These are phyloP conservation scores for Drosophila multiciliata DNA, from an alignment of 2,888 invertebrate species.

Conservation along the genomic window DNA sequence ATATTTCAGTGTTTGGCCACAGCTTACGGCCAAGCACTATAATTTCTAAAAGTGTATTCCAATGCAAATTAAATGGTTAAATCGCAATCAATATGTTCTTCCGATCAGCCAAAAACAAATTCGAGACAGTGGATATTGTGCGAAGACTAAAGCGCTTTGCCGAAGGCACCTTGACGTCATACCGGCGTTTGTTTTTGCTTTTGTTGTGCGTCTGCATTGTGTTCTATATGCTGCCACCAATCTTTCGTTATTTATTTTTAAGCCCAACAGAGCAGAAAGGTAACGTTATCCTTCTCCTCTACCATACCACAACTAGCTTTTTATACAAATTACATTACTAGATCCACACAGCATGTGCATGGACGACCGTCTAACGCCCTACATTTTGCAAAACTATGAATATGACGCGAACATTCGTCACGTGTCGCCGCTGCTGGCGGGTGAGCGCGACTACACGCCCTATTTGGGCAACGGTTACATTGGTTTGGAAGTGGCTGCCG, in stretches of 20 bases:
- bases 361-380: slow-evolving; percentile 88
- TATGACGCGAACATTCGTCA: slow-evolving; percentile 90
- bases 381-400: slow-evolving; percentile 87
- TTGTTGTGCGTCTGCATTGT: slow-evolving; percentile 87
- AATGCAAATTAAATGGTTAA: slow-evolving; percentile 50
- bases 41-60: slow-evolving; percentile 46
- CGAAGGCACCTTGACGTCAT: slow-evolving; percentile 83
- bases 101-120: slow-evolving; percentile 83
- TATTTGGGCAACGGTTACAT: slow-evolving; percentile 91
- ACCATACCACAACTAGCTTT: neutral
- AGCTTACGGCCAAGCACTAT: slow-evolving; percentile 56
- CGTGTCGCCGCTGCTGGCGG: slow-evolving; percentile 85
- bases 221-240: slow-evolving; percentile 88
- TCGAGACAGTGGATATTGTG: slow-evolving; percentile 82
- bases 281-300: slow-evolving; percentile 32
- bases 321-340: slow-evolving; percentile 15
- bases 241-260: slow-evolving; percentile 88
- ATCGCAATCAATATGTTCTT: slow-evolving; percentile 77
- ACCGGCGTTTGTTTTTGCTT: slow-evolving; percentile 83
- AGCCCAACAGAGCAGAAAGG: slow-evolving; percentile 85
- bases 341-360: slow-evolving; percentile 88
- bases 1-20: slow-evolving; percentile 58
- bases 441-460: slow-evolving; percentile 88
- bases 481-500: slow-evolving; percentile 88
- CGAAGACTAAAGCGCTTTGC: slow-evolving; percentile 82